Evolutionary conservation across 2,888 invertebrate genomes (phyloP), one percentile per base, ranked within the genome.

Genomic region (Cremastobaeus sp.): DNA sequence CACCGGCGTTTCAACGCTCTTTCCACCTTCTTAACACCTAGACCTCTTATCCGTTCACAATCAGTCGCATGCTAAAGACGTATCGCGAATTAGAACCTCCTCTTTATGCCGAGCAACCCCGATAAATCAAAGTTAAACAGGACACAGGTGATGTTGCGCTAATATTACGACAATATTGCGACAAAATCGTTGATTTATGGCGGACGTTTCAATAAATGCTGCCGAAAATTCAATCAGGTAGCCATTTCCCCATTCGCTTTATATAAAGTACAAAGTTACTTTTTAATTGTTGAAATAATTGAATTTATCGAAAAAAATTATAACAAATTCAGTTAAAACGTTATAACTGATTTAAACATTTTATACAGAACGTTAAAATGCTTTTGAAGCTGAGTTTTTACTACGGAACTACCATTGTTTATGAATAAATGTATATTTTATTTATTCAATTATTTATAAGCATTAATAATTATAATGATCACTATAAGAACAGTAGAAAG

Each of bases 81-180:
- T 28, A 43, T 41, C 25, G 43, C 43, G 25, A 64, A 64, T 50
- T 52, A 64, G 43, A 52, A 20, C 48, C 32, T 11, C n/a, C 20
- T n/a, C 25, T 28, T 37, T 37, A 30, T n/a, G 14, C 20, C 5
- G 14, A 20, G 20, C 48, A 25, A 11, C 11, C 15, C 9, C 28
- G 2, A 65, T 65, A 65, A 57, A 66, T 66, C 55, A 66, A 43
- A 39, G 17, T 32, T 48, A 48, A 57, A 66, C 55, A 57, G 65
- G 45, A 47, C 64, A 17, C 64, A 64, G 64, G 65, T 65, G 47
- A 54, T 65, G 47, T 45, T 43, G 62, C 43, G 41, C 41, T 62
- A 62, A 62, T 62, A 43, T 64, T 54, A 28, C 52, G 37, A 54
- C 52, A 64, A 64, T 52, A 64, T 52, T 52, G 43, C 52, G 43